Conservation (phyloP, 2,113 vertebrate genomes). For the Rhinolophus sinicus region DNA sequence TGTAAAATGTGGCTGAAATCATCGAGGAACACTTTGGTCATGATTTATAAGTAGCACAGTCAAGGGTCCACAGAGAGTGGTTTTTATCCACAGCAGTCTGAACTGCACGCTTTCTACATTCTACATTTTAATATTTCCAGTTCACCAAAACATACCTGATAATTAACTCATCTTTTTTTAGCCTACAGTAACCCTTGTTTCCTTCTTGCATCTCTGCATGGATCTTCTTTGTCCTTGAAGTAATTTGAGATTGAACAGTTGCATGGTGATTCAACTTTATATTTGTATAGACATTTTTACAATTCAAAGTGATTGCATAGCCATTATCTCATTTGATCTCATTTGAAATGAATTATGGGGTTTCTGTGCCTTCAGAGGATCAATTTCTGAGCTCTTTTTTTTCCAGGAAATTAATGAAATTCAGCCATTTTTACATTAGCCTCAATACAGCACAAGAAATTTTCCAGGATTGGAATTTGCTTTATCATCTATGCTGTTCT, state of each 20-base stretch:
- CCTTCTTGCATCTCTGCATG: background rate
- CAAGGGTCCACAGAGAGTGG: constrained; percentile 40
- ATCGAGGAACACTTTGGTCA: background rate
- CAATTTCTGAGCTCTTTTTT: constrained; percentile 20
- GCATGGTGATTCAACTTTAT: background rate
- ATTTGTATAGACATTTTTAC: background rate
- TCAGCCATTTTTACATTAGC: background rate
- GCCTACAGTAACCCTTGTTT: background rate
- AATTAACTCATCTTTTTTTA: background rate
- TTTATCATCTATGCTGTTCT: constrained; percentile 15
- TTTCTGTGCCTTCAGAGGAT: background rate
- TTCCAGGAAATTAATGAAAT: background rate
- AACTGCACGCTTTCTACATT: background rate
- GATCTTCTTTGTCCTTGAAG: background rate
- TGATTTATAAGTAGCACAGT: background rate
- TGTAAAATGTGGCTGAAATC: background rate
- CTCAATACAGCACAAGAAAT: background rate
- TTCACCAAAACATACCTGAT: background rate
- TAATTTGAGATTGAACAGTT: constrained; percentile 5
- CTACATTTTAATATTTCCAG: background rate
- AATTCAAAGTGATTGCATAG: background rate
- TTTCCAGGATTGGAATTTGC: constrained; percentile 3
- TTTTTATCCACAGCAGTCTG: constrained; percentile 76
- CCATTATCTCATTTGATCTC: constrained; percentile 13
- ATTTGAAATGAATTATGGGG: constrained; percentile 27